phyloP scores from a whole-genome alignment of 2,113 vertebrate species.

The Solenodon paradoxus region DNA sequence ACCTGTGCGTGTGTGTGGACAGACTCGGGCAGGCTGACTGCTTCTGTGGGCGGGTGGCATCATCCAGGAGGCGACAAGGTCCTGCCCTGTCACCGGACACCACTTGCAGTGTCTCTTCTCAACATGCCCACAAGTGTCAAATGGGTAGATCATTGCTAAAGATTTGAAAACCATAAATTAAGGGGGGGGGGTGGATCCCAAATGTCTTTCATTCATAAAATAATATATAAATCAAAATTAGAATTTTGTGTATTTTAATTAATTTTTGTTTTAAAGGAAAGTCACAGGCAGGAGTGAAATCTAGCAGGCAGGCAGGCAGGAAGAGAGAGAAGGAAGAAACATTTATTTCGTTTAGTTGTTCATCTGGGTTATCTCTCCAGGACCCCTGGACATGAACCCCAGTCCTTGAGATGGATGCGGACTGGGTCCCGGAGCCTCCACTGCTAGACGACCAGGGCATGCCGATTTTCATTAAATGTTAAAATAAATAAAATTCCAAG shows the following conservation, averaged over 20 bases:
- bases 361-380: too few relatives aligned
- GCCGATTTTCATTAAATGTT: neutral
- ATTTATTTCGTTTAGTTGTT: too few relatives aligned
- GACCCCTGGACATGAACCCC: too few relatives aligned
- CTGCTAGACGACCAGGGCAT: too few relatives aligned
- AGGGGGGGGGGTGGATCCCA: neutral
- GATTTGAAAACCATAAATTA: neutral
- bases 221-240: neutral
- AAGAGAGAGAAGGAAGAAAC: too few relatives aligned
- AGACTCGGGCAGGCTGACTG: neutral
- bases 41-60: neutral
- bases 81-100: neutral
- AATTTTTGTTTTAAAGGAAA: too few relatives aligned
- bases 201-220: neutral
- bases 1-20: too few relatives aligned
- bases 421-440: too few relatives aligned
- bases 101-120: neutral
- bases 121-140: neutral
- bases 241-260: neutral
- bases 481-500: neutral
- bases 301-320: too few relatives aligned
- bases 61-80: neutral
- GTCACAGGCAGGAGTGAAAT: too few relatives aligned
- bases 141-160: neutral
- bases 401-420: too few relatives aligned